Evolutionary conservation across 2,113 vertebrate species (phyloP).

Genomic region (Nycticryphes semicollaris): DNA sequence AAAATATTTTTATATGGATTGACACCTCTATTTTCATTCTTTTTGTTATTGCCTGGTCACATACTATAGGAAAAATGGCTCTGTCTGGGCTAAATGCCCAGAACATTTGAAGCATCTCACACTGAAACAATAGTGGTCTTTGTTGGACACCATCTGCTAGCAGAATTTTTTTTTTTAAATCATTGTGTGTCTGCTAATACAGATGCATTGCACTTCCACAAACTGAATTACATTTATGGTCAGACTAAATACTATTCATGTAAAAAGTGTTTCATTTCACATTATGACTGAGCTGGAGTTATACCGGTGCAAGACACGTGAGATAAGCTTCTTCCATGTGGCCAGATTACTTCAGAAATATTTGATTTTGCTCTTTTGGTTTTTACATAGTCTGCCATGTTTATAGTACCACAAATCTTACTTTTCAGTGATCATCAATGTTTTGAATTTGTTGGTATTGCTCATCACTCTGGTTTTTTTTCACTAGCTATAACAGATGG

Average conservation of each 20-base stretch:
- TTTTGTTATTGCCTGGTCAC: conserved; percentile 73
- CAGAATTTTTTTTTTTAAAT: conserved; percentile 21
- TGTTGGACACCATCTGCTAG: conserved; percentile 83
- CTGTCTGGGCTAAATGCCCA: conserved; percentile 81
- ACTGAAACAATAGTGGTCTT: conserved; percentile 83
- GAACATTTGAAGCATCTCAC: conserved; percentile 78
- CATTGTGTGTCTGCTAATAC: conserved; percentile 57
- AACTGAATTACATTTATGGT: conserved; percentile 42
- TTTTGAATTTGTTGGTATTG: neutral
- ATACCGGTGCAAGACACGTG: neutral
- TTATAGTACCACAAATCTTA: neutral
- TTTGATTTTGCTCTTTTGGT: neutral
- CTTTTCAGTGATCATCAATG: neutral
- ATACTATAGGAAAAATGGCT: conserved; percentile 83
- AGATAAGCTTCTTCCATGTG: neutral
- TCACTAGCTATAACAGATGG: neutral
- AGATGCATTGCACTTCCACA: conserved; percentile 44
- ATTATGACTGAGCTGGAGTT: conserved; percentile 13
- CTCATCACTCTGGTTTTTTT: neutral
- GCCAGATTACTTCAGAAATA: neutral
- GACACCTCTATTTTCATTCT: conserved; percentile 79
- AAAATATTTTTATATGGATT: conserved; percentile 79
- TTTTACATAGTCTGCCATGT: neutral
- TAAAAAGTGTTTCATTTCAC: conserved; percentile 62
- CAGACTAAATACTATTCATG: conserved; percentile 53